These are phyloP conservation scores for Strongylocentrotus purpuratus DNA, from an alignment of 35 echinoderm and acorn worm genomes.

Conservation along the genomic window DNA sequence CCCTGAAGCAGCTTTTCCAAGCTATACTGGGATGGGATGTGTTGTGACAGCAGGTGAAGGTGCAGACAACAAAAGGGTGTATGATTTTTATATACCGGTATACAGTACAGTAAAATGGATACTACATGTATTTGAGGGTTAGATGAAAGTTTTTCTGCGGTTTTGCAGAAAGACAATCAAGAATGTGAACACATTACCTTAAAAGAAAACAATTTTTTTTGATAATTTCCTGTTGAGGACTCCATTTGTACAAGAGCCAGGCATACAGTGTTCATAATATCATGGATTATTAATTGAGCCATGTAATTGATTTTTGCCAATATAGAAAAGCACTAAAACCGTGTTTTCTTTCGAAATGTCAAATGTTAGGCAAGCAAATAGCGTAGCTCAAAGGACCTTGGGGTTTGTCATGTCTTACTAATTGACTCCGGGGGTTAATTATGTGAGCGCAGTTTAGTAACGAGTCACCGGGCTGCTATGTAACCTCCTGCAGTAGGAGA, in stretches of 20 bases:
- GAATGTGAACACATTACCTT: too few relatives aligned
- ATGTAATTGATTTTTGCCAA: neutral
- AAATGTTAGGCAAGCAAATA: neutral
- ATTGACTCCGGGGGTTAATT: neutral
- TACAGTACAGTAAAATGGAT: too few relatives aligned
- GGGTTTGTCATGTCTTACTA: neutral
- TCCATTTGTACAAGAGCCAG: neutral
- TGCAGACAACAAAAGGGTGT: too few relatives aligned
- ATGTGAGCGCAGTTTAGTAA: neutral
- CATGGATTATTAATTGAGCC: neutral
- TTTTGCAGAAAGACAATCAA: too few relatives aligned
- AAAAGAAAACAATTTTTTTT: too few relatives aligned
- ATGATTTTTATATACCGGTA: too few relatives aligned
- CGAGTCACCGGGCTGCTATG: neutral
- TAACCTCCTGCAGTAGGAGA: neutral
- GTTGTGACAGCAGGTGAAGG: too few relatives aligned
- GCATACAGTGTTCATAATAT: neutral
- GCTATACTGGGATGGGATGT: too few relatives aligned
- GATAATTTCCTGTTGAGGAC: too few relatives aligned
- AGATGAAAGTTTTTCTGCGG: too few relatives aligned
- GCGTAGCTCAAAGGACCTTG: neutral
- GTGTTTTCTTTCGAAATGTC: neutral
- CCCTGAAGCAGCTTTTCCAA: too few relatives aligned
- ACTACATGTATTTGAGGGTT: too few relatives aligned
- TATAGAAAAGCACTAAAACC: neutral